Evolutionary conservation across 1,140 invertebrate genomes (phyloP), one percentile per base, ranked within the genome.

Genomic region (Sogatella furcifera): DNA sequence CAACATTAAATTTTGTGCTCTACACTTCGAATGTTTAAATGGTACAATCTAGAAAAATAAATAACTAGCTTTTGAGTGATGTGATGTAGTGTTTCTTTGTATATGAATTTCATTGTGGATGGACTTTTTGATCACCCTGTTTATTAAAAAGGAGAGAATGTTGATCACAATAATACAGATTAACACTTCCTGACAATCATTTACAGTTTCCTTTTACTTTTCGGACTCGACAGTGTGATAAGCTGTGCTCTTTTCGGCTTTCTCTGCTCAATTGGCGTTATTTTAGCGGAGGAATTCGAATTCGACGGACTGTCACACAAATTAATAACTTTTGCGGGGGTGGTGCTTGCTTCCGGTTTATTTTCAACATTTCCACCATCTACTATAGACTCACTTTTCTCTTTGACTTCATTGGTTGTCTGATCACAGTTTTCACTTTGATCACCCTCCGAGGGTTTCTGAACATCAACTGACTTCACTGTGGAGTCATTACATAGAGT

Each of bases 181-280:
- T 9, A 38, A 13, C 4, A 5, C 4, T 10, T 5, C 10, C 5
- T 31, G 31, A 10, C 11, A 38, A 38, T 1, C 3, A 38, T 24
- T 28, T 38, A 53, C 2, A 60, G 41, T 41, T 64, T 64, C 8
- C 60, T 64, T 57, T 75, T 72, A 61, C 78, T 80, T 69, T 85
- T 88, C 38, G 86, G 85, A 69, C 85, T 88, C 2, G 84, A 86
- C 34, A 89, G 71, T 24, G 85, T 89, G 34, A 86, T 85, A 62
- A 88, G 80, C 59, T 81, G 76, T 1, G 89, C 84, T 64, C 86
- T 72, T 34, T 85, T 55, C 64, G 59, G 66, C 66, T 15, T 64
- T 41, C 62, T 65, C 62, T 6, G 57, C 5, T 55, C 53, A n/a
- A 55, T 17, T n/a, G 22, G 22, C 1, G 53, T 24, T 21, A 38